Conservation (phyloP, 1,140 invertebrate genomes). For the Tyrophagus putrescentiae region DNA sequence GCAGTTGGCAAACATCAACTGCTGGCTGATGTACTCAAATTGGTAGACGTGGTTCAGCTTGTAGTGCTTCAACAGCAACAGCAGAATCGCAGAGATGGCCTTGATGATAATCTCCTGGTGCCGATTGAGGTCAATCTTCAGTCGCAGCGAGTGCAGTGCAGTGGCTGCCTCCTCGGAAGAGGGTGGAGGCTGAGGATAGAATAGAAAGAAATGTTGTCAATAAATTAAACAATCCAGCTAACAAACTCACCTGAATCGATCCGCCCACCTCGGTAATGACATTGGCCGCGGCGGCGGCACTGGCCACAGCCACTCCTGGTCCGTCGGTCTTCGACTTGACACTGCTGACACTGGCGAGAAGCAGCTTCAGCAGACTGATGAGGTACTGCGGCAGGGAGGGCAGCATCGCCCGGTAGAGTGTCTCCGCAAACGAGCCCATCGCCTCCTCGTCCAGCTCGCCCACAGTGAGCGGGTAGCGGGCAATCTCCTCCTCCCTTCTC, state of each 20-base stretch:
- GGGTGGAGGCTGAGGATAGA: no score
- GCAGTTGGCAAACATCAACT: conserved; percentile 97
- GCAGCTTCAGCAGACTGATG: conserved; percentile 90
- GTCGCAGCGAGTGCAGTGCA: conserved; percentile 86
- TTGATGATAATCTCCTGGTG: conserved; percentile 99
- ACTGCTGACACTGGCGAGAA: conserved; percentile 89
- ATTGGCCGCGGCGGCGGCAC: not conserved
- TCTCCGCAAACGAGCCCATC: conserved; percentile 52
- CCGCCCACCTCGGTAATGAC: conserved; percentile 4
- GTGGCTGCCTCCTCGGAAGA: conserved; percentile 96
- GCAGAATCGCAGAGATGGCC: conserved; percentile 80
- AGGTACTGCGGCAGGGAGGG: conserved; percentile 88
- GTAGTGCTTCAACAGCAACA: conserved; percentile 90
- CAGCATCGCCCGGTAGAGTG: conserved; percentile 75
- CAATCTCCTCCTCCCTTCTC: conserved; percentile 39
- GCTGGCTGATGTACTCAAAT: conserved; percentile 98
- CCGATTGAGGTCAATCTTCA: conserved; percentile 90
- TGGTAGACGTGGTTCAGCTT: conserved; percentile 99
- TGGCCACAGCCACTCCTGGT: not conserved
- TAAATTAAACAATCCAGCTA: no score
- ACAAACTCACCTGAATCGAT: no score
- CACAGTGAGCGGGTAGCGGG: conserved; percentile 37
- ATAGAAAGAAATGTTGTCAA: no score
- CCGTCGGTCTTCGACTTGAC: conserved; percentile 96
- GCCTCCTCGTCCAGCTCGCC: conserved; percentile 19